A percentile compares a stretch with the other conserved stretches of the same genome.
These are phyloP conservation scores for Sinhomidia bicolor DNA, from an alignment of 2,888 invertebrate genomes.

Conservation along the genomic window DNA sequence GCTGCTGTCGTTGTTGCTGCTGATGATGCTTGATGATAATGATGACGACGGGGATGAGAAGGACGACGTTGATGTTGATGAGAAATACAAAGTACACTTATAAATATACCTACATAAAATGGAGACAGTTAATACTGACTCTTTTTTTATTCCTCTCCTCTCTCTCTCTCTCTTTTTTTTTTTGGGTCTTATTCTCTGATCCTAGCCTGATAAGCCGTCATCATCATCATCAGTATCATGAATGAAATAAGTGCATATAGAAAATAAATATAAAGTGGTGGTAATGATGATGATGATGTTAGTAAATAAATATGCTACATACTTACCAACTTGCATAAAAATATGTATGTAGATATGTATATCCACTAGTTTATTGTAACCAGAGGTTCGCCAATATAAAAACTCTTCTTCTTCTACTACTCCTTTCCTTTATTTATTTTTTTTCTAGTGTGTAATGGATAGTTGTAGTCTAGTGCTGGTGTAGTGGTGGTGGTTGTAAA, in stretches of 20 bases:
- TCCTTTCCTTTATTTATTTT: background rate
- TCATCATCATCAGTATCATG: constrained; percentile 20
- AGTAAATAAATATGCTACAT: too few species aligned
- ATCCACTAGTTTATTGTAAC: background rate
- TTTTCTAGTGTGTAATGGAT: constrained; percentile 26
- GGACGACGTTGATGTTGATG: constrained; percentile 35
- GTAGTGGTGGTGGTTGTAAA: background rate
- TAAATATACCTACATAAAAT: background rate
- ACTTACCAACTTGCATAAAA: too few species aligned
- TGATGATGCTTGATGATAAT: constrained; percentile 15
- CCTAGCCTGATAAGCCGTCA: constrained; percentile 69
- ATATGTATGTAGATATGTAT: background rate
- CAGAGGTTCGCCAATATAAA: background rate
- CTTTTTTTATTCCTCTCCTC: background rate
- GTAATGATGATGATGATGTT: constrained; percentile 11
- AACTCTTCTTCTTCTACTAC: background rate
- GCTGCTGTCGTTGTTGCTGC: constrained; percentile 2
- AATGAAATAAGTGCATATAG: constrained; percentile 20
- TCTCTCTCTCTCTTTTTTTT: too few species aligned
- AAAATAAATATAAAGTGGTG: constrained; percentile 7
- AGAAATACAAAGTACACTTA: background rate
- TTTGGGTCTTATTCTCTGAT: constrained; percentile 64
- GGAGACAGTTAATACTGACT: background rate
- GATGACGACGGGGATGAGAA: background rate
- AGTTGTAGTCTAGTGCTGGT: background rate